Base-by-base conservation (phyloP, 2,888 invertebrate species). In the Dioctria linearis region DNA sequence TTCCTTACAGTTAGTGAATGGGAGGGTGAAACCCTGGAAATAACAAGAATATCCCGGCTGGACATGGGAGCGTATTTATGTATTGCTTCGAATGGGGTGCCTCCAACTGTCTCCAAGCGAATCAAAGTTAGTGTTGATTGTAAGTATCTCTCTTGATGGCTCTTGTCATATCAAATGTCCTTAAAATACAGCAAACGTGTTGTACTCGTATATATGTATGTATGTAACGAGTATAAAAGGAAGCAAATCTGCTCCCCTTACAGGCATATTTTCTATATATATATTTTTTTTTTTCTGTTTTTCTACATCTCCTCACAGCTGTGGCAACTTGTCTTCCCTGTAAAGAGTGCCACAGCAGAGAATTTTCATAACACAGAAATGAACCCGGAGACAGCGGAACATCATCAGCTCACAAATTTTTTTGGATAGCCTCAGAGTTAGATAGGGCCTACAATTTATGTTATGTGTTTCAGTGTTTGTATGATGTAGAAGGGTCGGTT, bases 101-200 rank as follows among this genome's bases (percentile, higher is more conserved):
- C 96, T 3, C 96, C 97, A 9, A 94, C 95, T 59, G 96, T 96
- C 84, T 96, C 96, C 88, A 97, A 97, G 90, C 92, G 95, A 87
- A 96, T 97, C 87, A 96, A 95, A 93, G 95, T 97, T 87, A 96
- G 95, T 91, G 96, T 97, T 80, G 96, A 97, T 90, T 97, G 96
- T 97, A 91, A 96, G 96, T 95, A 90, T 83, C 39, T 78, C 63
- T 46, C 49, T 49, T 63, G 76, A 63, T 63, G 63, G 61, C 63
- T 39, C 39, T 76, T 76, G 76, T 76, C 76, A 63, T 63, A 49
- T 76, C 76, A 37, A 76, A 76, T 63, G 63, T 49, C 63, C 76
- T 49, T 69, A 54, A 69, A 51, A 39, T 25, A 51, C 37, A 9
- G 8, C 8, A 11, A 54, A 11, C 54, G 25, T 25, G 25, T 25